phyloP scores from a whole-genome alignment of 2,888 invertebrate species.

The Octonoba sinensis region DNA sequence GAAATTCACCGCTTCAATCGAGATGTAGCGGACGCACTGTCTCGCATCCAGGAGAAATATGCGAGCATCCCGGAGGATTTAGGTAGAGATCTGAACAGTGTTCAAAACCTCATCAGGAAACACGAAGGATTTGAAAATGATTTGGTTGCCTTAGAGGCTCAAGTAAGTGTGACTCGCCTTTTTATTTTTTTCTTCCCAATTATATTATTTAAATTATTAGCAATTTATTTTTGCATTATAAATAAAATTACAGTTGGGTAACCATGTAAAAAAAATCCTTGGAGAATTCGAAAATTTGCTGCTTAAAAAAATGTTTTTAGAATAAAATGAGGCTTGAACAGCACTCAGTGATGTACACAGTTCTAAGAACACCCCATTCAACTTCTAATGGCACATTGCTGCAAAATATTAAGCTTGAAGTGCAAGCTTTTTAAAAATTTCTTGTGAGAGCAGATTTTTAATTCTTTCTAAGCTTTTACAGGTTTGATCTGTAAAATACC shows the following conservation, averaged over 20 bases:
- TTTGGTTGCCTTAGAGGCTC: conserved; percentile 90
- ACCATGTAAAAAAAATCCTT: not conserved
- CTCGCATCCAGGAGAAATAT: conserved; percentile 90
- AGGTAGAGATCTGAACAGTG: conserved; percentile 87
- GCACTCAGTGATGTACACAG: too few species aligned
- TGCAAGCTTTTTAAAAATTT: too few species aligned
- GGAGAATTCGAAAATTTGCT: not conserved
- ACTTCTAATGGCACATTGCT: too few species aligned
- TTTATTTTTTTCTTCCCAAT: too few species aligned
- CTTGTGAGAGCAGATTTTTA: too few species aligned
- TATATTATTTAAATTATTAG: conserved; percentile 4
- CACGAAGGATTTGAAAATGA: conserved; percentile 96
- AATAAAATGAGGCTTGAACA: not conserved
- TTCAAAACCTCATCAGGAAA: conserved; percentile 83
- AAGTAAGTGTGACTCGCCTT: conserved; percentile 74
- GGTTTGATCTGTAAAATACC: too few species aligned
- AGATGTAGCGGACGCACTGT: conserved; percentile 90
- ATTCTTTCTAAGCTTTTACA: too few species aligned
- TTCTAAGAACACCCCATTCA: too few species aligned
- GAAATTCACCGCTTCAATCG: conserved; percentile 98
- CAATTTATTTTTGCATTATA: conserved; percentile 1
- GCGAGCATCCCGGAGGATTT: conserved; percentile 83
- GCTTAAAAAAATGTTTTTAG: not conserved
- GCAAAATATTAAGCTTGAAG: too few species aligned
- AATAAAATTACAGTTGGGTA: not conserved